phyloP scores from a whole-genome alignment of 2,113 vertebrate genomes.

The Eclectus roratus region DNA sequence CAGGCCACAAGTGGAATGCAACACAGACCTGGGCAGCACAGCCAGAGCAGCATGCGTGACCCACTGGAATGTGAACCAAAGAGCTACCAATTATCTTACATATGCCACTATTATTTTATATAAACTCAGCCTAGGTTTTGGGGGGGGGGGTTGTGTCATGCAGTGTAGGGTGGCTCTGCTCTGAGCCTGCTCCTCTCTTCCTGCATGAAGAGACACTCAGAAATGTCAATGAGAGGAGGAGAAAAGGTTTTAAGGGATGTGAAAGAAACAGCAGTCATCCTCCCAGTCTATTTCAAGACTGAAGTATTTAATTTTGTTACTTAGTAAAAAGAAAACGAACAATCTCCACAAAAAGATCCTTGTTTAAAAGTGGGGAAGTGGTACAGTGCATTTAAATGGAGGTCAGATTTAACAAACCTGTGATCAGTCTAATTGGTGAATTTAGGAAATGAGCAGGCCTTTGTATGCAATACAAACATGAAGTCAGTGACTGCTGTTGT shows the following conservation, averaged over 20 bases:
- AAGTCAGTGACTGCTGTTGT: neutral
- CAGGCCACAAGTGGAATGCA: neutral
- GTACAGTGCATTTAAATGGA: neutral
- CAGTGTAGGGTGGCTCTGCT: neutral
- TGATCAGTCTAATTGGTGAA: neutral
- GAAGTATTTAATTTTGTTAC: neutral
- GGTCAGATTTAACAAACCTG: neutral
- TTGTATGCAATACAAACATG: neutral
- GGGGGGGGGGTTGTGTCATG: neutral
- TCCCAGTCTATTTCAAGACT: neutral
- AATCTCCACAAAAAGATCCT: neutral
- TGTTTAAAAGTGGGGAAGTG: neutral
- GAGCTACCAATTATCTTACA: neutral
- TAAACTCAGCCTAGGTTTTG: neutral
- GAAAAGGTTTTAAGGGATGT: neutral
- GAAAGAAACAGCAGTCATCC: neutral
- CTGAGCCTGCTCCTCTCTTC: neutral
- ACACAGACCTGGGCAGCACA: neutral
- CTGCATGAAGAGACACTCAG: neutral
- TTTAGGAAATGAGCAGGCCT: neutral
- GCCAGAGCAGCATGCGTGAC: neutral
- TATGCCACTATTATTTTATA: accelerated
- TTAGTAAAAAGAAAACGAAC: neutral
- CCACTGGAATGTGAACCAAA: neutral
- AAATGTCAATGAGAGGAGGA: neutral